These are phyloP conservation scores for Athetis lepigone DNA, from an alignment of 2,888 invertebrate genomes.

Conservation along the genomic window DNA sequence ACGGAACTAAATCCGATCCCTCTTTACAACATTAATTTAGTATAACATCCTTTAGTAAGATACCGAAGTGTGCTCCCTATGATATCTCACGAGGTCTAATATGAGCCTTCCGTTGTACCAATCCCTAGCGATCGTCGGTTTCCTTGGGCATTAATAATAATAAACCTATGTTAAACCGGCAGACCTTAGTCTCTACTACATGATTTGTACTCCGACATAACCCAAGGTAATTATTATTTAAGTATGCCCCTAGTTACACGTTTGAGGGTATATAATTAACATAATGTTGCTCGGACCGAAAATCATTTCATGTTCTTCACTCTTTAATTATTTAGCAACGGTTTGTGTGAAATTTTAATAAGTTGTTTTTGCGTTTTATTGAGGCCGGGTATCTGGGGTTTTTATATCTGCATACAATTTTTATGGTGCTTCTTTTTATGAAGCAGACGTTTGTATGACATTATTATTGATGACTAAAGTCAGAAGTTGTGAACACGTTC, in stretches of 20 bases:
- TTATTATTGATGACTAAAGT: conserved; percentile 39
- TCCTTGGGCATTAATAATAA: conserved; percentile 68
- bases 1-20: conserved; percentile 50
- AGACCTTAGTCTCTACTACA: conserved; percentile 61
- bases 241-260: conserved; percentile 61
- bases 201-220: conserved; percentile 65
- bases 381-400: conserved; percentile 42
- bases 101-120: conserved; percentile 53
- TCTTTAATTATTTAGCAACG: conserved; percentile 63
- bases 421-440: conserved; percentile 50
- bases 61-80: conserved; percentile 48
- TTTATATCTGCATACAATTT: conserved; percentile 57
- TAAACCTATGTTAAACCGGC: conserved; percentile 64
- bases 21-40: conserved; percentile 64
- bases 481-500: conserved; percentile 22
- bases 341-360: conserved; percentile 61
- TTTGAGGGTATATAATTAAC: conserved; percentile 62
- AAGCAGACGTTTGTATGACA: conserved; percentile 38
- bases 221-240: conserved; percentile 68
- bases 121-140: conserved; percentile 64
- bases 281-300: conserved; percentile 63
- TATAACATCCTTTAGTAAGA: conserved; percentile 56
- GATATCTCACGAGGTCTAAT: conserved; percentile 62
- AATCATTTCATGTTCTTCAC: conserved; percentile 65
- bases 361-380: conserved; percentile 61